A percentile compares a stretch with the other conserved stretches of the same genome.
phyloP scores from a whole-genome alignment of 2,797 vertebrate species.

The Chlorospingus flavigularis region DNA sequence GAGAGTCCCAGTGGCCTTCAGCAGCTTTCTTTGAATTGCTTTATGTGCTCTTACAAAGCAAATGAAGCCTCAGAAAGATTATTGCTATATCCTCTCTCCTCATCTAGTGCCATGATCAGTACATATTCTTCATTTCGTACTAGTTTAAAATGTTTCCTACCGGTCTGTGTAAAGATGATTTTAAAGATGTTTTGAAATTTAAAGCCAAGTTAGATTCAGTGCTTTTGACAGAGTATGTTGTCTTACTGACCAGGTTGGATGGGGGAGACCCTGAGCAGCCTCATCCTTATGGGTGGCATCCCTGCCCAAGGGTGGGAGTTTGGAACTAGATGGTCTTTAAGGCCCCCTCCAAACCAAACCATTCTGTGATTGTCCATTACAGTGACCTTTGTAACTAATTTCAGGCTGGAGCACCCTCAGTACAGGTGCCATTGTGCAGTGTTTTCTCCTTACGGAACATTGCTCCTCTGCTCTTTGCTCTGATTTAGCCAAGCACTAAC shows the following conservation, averaged over 20 bases:
- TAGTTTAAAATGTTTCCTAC: not conserved
- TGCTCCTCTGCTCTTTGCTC: not conserved
- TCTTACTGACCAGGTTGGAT: not conserved
- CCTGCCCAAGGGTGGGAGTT: rapidly evolving
- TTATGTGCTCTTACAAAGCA: not conserved
- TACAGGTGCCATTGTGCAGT: not conserved
- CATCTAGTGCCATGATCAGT: not conserved
- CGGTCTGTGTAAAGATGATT: not conserved
- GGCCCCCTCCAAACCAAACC: not conserved
- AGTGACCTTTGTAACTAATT: not conserved
- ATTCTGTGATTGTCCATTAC: not conserved
- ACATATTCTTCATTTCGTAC: not conserved
- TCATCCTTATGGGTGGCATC: not conserved
- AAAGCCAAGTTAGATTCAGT: not conserved
- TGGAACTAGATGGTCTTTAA: not conserved
- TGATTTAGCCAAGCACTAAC: not conserved
- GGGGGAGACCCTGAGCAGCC: not conserved
- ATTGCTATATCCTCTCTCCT: not conserved
- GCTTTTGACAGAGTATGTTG: not conserved
- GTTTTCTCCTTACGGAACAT: not conserved
- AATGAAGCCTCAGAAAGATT: not conserved
- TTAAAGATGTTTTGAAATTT: not conserved
- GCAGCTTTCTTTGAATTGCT: not conserved
- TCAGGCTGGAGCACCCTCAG: not conserved
- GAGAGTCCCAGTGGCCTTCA: not conserved